A percentile compares a stretch with the other conserved stretches of the same genome.
Evolutionary conservation across 2,888 invertebrate species (phyloP).

Genomic region (Tromatobia lineatoria): DNA sequence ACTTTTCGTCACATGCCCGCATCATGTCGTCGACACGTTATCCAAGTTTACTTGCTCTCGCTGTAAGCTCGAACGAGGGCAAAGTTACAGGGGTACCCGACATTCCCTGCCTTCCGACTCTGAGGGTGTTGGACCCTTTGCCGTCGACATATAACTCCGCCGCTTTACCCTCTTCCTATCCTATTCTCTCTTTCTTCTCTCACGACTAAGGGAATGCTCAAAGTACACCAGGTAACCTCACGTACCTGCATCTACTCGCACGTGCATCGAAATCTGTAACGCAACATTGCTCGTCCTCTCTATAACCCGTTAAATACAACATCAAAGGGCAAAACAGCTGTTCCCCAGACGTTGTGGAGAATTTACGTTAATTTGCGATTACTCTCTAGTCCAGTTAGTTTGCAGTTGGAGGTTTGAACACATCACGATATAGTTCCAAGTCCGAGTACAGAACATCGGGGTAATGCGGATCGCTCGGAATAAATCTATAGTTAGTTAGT

Average conservation of each 20-base stretch:
- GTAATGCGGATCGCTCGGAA: too few relatives aligned
- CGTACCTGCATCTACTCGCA: too few relatives aligned
- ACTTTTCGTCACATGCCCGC: slow-evolving; percentile 56
- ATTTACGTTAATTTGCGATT: background rate
- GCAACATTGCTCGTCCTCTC: background rate
- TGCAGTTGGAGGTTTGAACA: background rate
- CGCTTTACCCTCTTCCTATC: too few relatives aligned
- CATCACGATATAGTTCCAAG: background rate
- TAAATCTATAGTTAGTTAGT: too few relatives aligned
- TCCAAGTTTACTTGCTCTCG: slow-evolving; percentile 58
- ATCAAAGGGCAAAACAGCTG: too few relatives aligned
- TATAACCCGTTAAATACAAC: too few relatives aligned
- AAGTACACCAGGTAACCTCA: background rate
- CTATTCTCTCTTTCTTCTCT: background rate
- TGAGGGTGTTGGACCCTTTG: slow-evolving; percentile 49
- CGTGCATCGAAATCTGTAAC: slow-evolving; percentile 2
- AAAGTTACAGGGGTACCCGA: slow-evolving; percentile 20
- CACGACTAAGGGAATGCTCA: background rate
- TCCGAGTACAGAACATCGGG: too few relatives aligned
- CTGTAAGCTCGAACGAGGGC: slow-evolving; percentile 18
- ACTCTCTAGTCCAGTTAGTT: background rate
- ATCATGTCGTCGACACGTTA: slow-evolving; percentile 46
- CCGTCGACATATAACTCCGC: background rate
- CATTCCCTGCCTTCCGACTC: slow-evolving; percentile 24
- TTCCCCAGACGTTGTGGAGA: too few relatives aligned